Percentiles rank a stretch among this genome's conserved stretches.
These are phyloP conservation scores for Calameuta filiformis DNA, from an alignment of 2,888 invertebrate genomes.

Conservation along the genomic window DNA sequence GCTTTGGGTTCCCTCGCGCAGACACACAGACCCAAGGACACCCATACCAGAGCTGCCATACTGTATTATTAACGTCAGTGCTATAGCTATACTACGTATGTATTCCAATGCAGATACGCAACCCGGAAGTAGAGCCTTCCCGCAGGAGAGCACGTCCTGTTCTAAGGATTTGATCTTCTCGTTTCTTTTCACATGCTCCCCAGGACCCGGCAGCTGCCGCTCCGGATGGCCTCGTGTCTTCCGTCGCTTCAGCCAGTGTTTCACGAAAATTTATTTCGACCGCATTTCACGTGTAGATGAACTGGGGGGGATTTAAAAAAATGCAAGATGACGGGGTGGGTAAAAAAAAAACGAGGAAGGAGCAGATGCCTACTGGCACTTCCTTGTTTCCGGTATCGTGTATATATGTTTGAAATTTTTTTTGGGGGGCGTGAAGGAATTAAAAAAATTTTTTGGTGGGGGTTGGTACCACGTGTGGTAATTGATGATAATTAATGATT, in stretches of 20 bases:
- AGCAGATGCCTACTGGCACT: slow-evolving; percentile 8
- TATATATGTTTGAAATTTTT: neutral
- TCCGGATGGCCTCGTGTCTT: slow-evolving; percentile 30
- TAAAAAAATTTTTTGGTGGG: neutral
- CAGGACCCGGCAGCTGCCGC: slow-evolving; percentile 37
- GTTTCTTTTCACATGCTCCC: slow-evolving; percentile 34
- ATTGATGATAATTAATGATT: neutral
- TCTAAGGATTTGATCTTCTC: slow-evolving; percentile 52
- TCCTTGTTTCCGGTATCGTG: neutral
- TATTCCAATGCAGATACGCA: slow-evolving; percentile 49
- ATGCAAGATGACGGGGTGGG: neutral
- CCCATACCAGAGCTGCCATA: neutral
- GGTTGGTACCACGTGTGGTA: neutral
- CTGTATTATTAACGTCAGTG: neutral
- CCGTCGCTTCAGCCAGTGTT: slow-evolving; percentile 42
- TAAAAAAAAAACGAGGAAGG: slow-evolving; percentile 27
- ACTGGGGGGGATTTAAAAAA: neutral
- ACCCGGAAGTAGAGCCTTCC: slow-evolving; percentile 61
- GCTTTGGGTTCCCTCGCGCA: neutral
- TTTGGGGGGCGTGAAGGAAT: neutral
- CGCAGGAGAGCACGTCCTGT: slow-evolving; percentile 58
- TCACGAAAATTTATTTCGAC: slow-evolving; percentile 45
- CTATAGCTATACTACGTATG: slow-evolving; percentile 20
- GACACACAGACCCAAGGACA: neutral
- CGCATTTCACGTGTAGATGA: neutral